Conservation (phyloP, 2,888 invertebrate genomes). For the Silvanus unidentatus region DNA sequence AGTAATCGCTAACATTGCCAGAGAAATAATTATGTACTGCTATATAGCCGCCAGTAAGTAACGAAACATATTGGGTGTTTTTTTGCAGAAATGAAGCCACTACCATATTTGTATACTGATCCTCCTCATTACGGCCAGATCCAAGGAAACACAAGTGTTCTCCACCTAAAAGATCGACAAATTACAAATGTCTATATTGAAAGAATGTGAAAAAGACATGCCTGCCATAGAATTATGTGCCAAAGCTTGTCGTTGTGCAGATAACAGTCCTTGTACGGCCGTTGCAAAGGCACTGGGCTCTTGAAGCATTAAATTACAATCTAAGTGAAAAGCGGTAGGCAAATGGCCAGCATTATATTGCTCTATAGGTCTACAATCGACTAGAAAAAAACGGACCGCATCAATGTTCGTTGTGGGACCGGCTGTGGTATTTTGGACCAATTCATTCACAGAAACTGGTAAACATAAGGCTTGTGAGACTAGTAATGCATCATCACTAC, state of each 20-base stretch:
- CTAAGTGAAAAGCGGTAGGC: constrained; percentile 95
- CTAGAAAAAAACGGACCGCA: constrained; percentile 79
- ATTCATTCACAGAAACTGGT: constrained; percentile 90
- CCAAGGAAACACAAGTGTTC: constrained; percentile 90
- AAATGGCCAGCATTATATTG: constrained; percentile 97
- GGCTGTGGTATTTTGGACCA: constrained; percentile 74
- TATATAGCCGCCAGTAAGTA: constrained; percentile 86
- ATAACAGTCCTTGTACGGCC: constrained; percentile 86
- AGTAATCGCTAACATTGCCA: constrained; percentile 70
- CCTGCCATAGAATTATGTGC: constrained; percentile 79
- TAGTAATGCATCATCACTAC: constrained; percentile 26
- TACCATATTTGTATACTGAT: constrained; percentile 96
- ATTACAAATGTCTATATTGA: too few relatives aligned
- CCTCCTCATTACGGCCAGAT: constrained; percentile 88
- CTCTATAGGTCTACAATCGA: constrained; percentile 94
- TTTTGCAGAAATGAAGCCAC: constrained; percentile 94
- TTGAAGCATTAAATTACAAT: constrained; percentile 94
- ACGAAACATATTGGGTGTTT: constrained; percentile 86
- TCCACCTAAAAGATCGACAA: constrained; percentile 50
- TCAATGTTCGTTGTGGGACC: constrained; percentile 58
- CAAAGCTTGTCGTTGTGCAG: constrained; percentile 82
- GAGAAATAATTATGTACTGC: constrained; percentile 80
- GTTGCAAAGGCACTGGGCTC: constrained; percentile 92
- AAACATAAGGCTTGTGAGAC: constrained; percentile 87
- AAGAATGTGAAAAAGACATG: constrained; percentile 16